phyloP scores from a whole-genome alignment of 2,888 invertebrate species.

The Mimumesa dahlbomi region DNA sequence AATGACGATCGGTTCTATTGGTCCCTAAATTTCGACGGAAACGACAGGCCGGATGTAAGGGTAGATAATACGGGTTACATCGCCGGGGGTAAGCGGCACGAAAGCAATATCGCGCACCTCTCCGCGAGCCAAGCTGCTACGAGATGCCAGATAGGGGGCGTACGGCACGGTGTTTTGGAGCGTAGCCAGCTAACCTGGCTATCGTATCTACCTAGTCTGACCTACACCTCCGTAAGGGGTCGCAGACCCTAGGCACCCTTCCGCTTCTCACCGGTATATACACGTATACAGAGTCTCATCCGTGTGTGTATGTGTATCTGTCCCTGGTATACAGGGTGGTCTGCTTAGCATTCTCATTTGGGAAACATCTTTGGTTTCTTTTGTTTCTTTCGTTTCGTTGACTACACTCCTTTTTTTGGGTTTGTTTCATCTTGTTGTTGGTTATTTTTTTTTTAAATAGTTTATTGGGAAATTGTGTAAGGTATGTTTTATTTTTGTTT shows the following conservation, averaged over 20 bases:
- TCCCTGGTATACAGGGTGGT: slow-evolving; percentile 10
- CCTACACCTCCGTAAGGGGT: slow-evolving; percentile 50
- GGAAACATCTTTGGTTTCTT: background rate
- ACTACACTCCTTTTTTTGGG: no score
- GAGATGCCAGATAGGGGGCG: slow-evolving; percentile 70
- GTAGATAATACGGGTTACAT: slow-evolving; percentile 58
- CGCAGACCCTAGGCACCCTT: slow-evolving; percentile 59
- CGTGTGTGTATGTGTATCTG: background rate
- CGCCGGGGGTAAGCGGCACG: slow-evolving; percentile 62
- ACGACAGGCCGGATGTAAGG: slow-evolving; percentile 56
- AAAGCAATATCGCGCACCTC: slow-evolving; percentile 68
- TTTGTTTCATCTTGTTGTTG: no score
- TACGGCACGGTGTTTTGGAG: slow-evolving; percentile 65
- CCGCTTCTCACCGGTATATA: slow-evolving; percentile 38
- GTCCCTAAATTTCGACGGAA: slow-evolving; percentile 50
- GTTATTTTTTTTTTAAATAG: no score
- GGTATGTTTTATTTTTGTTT: no score
- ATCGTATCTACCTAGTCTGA: slow-evolving; percentile 56
- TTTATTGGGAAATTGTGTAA: no score
- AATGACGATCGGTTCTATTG: slow-evolving; percentile 53
- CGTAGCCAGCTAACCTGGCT: slow-evolving; percentile 69
- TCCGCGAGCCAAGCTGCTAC: slow-evolving; percentile 71
- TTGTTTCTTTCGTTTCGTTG: no score
- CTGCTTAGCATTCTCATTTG: background rate
- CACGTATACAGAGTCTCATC: background rate